These are phyloP conservation scores for Drosophila mettleri DNA, from an alignment of 2,888 invertebrate species.

Conservation along the genomic window DNA sequence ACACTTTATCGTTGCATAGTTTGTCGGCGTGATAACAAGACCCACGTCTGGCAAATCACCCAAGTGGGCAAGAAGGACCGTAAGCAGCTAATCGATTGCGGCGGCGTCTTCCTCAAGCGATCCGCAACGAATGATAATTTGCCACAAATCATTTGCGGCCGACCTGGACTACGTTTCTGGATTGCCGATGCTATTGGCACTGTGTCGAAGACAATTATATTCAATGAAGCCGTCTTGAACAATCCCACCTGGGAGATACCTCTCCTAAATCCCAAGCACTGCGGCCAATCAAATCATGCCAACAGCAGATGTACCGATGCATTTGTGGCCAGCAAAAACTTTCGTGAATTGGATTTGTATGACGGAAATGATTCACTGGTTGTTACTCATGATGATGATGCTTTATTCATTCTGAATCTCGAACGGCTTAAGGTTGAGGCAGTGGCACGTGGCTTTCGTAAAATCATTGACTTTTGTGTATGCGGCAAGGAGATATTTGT, in stretches of 20 bases:
- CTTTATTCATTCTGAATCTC: slow-evolving; percentile 92
- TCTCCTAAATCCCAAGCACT: slow-evolving; percentile 88
- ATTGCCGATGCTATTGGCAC: slow-evolving; percentile 90
- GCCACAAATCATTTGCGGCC: slow-evolving; percentile 88
- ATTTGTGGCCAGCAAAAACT: slow-evolving; percentile 83
- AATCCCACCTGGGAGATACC: slow-evolving; percentile 88
- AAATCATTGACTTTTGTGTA: slow-evolving; percentile 83
- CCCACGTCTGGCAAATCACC: slow-evolving; percentile 88
- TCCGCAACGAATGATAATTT: slow-evolving; percentile 46
- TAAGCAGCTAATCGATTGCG: slow-evolving; percentile 90
- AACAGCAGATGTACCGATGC: slow-evolving; percentile 32
- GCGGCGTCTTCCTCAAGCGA: slow-evolving; percentile 86
- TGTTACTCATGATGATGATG: slow-evolving; percentile 90
- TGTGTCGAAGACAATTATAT: slow-evolving; percentile 93
- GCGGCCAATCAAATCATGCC: slow-evolving; percentile 7
- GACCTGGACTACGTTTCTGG: slow-evolving; percentile 95
- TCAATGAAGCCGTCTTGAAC: slow-evolving; percentile 88
- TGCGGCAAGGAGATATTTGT: slow-evolving; percentile 90
- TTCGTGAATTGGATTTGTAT: slow-evolving; percentile 89
- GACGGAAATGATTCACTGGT: slow-evolving; percentile 88
- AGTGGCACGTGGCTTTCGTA: slow-evolving; percentile 88
- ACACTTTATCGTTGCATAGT: slow-evolving; percentile 93
- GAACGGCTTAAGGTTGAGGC: slow-evolving; percentile 88
- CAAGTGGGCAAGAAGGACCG: slow-evolving; percentile 95
- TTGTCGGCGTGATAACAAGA: slow-evolving; percentile 87